Evolutionary conservation across 2,113 vertebrate genomes (phyloP).

Genomic region (Protobothrops flavoviridis): DNA sequence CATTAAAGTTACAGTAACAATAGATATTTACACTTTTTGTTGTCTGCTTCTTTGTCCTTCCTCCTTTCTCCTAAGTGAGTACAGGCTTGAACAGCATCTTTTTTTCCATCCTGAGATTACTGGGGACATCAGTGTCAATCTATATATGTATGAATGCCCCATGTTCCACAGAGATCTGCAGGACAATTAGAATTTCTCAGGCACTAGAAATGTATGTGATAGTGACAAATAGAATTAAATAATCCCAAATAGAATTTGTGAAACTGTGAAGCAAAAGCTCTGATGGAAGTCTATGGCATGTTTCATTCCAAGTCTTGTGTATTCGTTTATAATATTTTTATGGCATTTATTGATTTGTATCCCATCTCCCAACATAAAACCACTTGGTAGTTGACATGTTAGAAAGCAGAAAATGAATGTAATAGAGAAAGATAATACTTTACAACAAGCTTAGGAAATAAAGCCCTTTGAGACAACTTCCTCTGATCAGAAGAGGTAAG

Average conservation of each 20-base stretch:
- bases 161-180: neutral
- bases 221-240: neutral
- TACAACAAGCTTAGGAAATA: neutral
- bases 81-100: neutral
- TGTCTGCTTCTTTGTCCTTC: neutral
- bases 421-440: neutral
- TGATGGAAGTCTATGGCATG: neutral
- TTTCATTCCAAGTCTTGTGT: neutral
- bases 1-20: neutral
- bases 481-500: neutral
- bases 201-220: neutral
- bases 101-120: neutral
- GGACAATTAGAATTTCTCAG: neutral
- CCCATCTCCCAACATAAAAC: neutral
- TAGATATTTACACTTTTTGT: neutral
- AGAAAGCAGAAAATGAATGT: neutral
- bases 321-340: neutral
- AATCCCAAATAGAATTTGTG: neutral
- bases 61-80: neutral
- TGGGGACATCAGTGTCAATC: neutral
- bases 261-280: neutral
- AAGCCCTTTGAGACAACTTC: neutral
- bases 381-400: neutral
- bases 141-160: neutral
- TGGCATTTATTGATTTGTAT: slow-evolving; percentile 1